Percentiles rank a stretch among this genome's conserved stretches.
These are phyloP conservation scores for Empis livida DNA, from an alignment of 2,888 invertebrate genomes.

Conservation along the genomic window DNA sequence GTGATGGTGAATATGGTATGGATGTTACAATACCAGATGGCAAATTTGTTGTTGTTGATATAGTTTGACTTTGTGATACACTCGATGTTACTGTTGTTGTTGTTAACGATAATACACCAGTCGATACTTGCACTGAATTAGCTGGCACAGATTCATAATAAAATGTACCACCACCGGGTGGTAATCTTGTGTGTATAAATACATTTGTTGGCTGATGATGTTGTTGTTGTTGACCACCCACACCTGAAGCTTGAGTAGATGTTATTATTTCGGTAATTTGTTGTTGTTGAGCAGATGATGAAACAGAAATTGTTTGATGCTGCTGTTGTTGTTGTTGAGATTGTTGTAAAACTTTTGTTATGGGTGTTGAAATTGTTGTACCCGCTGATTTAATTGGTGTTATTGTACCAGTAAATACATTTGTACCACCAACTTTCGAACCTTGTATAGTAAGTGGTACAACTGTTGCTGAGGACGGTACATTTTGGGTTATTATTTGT, in stretches of 20 bases:
- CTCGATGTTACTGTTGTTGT: conserved; percentile 31
- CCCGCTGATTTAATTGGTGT: conserved; percentile 28
- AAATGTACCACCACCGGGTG: conserved; percentile 25
- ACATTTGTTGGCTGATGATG: conserved; percentile 20
- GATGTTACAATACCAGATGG: conserved; percentile 22
- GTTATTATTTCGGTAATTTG: conserved; percentile 13
- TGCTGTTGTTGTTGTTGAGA: conserved; percentile 11
- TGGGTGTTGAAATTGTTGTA: conserved; percentile 2
- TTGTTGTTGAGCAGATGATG: conserved; percentile 10
- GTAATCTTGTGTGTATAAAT: conserved; percentile 23
- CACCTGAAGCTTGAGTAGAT: conserved; percentile 6
- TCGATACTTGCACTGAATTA: conserved; percentile 25
- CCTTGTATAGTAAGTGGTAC: conserved; percentile 28
- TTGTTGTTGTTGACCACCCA: neutral
- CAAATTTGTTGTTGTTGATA: conserved; percentile 14
- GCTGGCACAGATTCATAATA: conserved; percentile 35
- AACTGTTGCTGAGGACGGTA: conserved; percentile 26
- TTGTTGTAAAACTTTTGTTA: conserved; percentile 19
- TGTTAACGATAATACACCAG: conserved; percentile 31
- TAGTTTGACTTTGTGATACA: conserved; percentile 20
- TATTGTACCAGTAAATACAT: conserved; percentile 30
- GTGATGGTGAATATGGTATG: conserved; percentile 23
- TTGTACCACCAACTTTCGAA: conserved; percentile 21
- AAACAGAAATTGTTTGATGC: conserved; percentile 7
- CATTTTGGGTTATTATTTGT: conserved; percentile 19